phyloP scores from a whole-genome alignment of 2,888 invertebrate genomes.

The Himalopsyche tibetana region DNA sequence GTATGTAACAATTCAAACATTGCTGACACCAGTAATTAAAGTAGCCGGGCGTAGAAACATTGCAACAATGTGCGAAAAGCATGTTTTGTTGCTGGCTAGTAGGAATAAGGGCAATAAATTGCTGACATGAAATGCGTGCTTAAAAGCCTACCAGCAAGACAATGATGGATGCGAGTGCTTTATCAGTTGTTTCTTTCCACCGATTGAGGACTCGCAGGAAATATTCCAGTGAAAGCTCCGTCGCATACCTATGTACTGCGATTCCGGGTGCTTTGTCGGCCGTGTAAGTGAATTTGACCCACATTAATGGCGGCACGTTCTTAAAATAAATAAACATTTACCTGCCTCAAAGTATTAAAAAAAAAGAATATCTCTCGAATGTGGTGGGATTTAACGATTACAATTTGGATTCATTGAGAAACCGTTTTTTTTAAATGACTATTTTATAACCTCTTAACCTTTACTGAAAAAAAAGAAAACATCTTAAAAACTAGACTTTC shows the following conservation, averaged over 20 bases:
- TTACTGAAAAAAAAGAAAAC: too few species aligned
- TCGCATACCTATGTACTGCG: not conserved
- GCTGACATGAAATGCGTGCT: slow-evolving; percentile 51
- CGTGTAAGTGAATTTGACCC: slow-evolving; percentile 21
- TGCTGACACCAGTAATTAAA: slow-evolving; percentile 12
- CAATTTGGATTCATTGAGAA: too few species aligned
- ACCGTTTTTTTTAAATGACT: too few species aligned
- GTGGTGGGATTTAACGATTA: too few species aligned
- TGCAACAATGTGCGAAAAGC: not conserved
- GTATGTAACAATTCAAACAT: not conserved
- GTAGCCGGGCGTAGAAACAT: not conserved
- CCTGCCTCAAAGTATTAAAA: too few species aligned
- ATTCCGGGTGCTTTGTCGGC: not conserved
- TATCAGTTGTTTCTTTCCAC: slow-evolving; percentile 26
- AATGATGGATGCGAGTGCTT: slow-evolving; percentile 47
- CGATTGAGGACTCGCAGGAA: slow-evolving; percentile 8
- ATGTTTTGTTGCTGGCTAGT: slow-evolving; percentile 1
- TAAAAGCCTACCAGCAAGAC: slow-evolving; percentile 49
- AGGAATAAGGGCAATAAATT: slow-evolving; percentile 45
- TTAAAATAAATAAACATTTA: not conserved
- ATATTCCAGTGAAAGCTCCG: not conserved
- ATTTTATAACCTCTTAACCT: too few species aligned
- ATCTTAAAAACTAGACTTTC: too few species aligned
- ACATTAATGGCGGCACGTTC: not conserved
- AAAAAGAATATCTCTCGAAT: too few species aligned